Percentiles rank a stretch among this genome's conserved stretches.
Evolutionary conservation across 1,140 invertebrate genomes (phyloP).

Genomic region (Magallana gigas): DNA sequence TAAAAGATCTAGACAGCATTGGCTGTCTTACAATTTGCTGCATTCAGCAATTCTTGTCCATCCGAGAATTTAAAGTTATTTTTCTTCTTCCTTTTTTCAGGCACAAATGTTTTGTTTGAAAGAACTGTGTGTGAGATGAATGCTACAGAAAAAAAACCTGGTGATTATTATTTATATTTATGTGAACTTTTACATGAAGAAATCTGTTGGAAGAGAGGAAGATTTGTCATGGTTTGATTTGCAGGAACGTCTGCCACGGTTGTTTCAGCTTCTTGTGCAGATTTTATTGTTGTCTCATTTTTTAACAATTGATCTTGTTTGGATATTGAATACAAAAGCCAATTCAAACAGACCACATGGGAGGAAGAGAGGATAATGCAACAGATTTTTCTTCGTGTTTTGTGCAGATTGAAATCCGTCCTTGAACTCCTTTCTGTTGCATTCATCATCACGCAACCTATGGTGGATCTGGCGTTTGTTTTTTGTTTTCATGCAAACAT

Average conservation of each 20-base stretch:
- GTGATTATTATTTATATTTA: slow-evolving; percentile 23
- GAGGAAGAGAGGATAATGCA: not conserved
- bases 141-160: slow-evolving; percentile 39
- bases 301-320: not conserved
- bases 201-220: not conserved
- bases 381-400: not conserved
- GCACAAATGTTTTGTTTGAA: slow-evolving; percentile 5
- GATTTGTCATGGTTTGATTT: too few species aligned
- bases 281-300: too few species aligned
- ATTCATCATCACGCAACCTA: not conserved
- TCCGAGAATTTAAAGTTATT: too few species aligned
- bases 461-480: not conserved
- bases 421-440: not conserved
- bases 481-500: too few species aligned
- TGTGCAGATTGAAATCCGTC: slow-evolving; percentile 23
- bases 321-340: not conserved
- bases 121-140: slow-evolving; percentile 11
- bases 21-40: too few species aligned
- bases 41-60: too few species aligned
- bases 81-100: slow-evolving; percentile 1
- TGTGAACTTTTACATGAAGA: not conserved
- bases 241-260: too few species aligned
- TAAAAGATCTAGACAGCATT: too few species aligned
- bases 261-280: too few species aligned
- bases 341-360: not conserved